Evolutionary conservation across 2,113 vertebrate species (phyloP), one percentile per base, ranked within the genome.

Genomic region (Tachuris rubrigastra): DNA sequence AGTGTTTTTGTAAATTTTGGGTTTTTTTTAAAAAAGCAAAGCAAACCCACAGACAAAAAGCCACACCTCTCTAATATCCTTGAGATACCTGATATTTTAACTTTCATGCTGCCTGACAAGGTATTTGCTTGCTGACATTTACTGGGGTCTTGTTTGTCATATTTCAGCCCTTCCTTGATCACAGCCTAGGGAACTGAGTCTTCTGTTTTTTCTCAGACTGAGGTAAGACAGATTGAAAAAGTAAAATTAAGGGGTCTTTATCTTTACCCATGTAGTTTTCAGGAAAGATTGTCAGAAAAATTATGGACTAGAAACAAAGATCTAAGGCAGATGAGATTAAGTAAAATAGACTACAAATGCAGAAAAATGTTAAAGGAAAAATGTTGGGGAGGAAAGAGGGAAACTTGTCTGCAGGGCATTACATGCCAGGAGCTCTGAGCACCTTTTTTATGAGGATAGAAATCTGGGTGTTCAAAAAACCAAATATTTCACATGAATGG

Each of bases 51-150:
- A 30, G 6, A 66, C 5, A 74, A 14, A 66, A 71, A 60, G 20
- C 9, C 28, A 13, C 8, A 58, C 7, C 8, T 75, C 39, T 14
- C 20, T n/a, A 50, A 31, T 31, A 50, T 8, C n/a, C 7, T 18
- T 65, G 11, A 80, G 19, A 9, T 56, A 12, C 17, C 37, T 31
- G 2, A 2, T 18, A 10, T 52, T 80, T 46, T 56, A 44, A 12
- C 22, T 53, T 49, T 24, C 31, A 28, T 0, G 1, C 5, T 52
- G 14, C 12, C 35, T 2, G 3, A 21, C 0, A 8, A 75, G 19
- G 23, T 12, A 66, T 49, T 56, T 46, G 17, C 39, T 76, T 47
- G 21, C 31, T 2, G 2, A 37, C 41, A 68, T 78, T 59, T 46
- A 42, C 12, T 16, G 13, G 3, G 7, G 15, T 22, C 8, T 80